phyloP scores from a whole-genome alignment of 2,797 vertebrate genomes.

The Poeciliopsis paucimaculata region DNA sequence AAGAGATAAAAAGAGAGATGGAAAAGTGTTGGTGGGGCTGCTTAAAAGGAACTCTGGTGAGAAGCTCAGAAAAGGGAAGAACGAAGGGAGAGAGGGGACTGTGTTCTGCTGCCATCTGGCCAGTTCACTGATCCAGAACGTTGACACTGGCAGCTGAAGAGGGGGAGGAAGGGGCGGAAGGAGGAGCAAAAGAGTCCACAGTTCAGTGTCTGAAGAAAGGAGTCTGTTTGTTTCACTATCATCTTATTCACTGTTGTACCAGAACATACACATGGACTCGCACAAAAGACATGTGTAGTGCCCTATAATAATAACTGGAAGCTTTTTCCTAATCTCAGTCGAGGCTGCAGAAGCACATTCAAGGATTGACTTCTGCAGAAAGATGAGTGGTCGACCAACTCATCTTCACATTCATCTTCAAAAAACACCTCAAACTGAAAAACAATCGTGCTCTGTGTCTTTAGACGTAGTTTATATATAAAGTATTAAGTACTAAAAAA shows the following conservation, averaged over 20 bases:
- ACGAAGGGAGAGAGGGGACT: slow-evolving; percentile 48
- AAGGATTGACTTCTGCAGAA: slow-evolving; percentile 19
- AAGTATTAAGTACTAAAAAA: neutral
- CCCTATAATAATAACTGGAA: slow-evolving; percentile 29
- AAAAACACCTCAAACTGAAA: neutral
- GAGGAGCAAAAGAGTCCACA: slow-evolving; percentile 49
- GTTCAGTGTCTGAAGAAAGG: slow-evolving; percentile 56
- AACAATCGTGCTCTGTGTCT: slow-evolving; percentile 29
- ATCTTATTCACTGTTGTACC: slow-evolving; percentile 49
- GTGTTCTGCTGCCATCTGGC: slow-evolving; percentile 79
- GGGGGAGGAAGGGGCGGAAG: slow-evolving; percentile 55
- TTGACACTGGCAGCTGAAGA: slow-evolving; percentile 76
- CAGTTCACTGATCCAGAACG: slow-evolving; percentile 81
- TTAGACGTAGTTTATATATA: neutral
- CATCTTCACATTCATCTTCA: neutral
- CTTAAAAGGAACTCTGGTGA: slow-evolving; percentile 33
- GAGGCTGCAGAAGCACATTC: slow-evolving; percentile 16
- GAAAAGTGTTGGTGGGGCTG: slow-evolving; percentile 25
- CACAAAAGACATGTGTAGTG: slow-evolving; percentile 27
- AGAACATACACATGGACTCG: slow-evolving; percentile 10
- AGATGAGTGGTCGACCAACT: slow-evolving; percentile 15
- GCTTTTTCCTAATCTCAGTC: slow-evolving; percentile 29
- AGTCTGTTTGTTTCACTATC: slow-evolving; percentile 58
- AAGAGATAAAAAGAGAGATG: slow-evolving; percentile 32
- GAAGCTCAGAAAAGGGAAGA: slow-evolving; percentile 31